Conservation (phyloP, 2,113 vertebrate species). For the Gasterosteus nipponicus region DNA sequence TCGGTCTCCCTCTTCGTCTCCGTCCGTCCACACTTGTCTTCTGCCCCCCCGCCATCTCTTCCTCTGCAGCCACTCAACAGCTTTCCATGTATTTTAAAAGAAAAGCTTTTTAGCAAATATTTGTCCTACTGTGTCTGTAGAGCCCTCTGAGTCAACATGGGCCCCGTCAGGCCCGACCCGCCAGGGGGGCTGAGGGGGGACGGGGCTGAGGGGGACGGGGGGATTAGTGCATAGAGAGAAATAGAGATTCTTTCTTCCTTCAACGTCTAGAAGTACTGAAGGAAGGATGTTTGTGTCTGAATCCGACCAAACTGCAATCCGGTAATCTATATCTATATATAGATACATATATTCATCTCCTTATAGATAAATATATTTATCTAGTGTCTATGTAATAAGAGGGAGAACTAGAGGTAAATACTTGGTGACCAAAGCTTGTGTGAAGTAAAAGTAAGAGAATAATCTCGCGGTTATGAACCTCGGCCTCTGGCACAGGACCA, state of each 20-base stretch:
- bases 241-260: conserved; percentile 49
- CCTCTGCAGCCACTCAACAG: conserved; percentile 54
- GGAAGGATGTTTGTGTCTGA: not conserved
- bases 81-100: conserved; percentile 73
- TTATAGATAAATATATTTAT: not conserved
- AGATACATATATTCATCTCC: no score
- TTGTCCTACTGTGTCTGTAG: conserved; percentile 74
- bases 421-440: no score
- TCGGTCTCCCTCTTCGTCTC: conserved; percentile 30
- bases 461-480: no score
- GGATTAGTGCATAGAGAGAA: conserved; percentile 70
- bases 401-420: not conserved
- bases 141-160: conserved; percentile 75
- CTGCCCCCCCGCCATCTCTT: conserved; percentile 51
- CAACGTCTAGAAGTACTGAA: conserved; percentile 29
- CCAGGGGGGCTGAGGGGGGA: not conserved
- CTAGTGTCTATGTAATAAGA: not conserved
- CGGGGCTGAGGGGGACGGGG: not conserved
- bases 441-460: not conserved
- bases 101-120: conserved; percentile 84
- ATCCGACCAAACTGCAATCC: not conserved
- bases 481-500: not conserved
- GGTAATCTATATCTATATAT: no score
- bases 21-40: conserved; percentile 42
- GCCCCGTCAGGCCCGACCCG: conserved; percentile 57